Evolutionary conservation across 1,140 invertebrate species (phyloP), one percentile per base, ranked within the genome.

Genomic region (Rhyzopertha dominica): DNA sequence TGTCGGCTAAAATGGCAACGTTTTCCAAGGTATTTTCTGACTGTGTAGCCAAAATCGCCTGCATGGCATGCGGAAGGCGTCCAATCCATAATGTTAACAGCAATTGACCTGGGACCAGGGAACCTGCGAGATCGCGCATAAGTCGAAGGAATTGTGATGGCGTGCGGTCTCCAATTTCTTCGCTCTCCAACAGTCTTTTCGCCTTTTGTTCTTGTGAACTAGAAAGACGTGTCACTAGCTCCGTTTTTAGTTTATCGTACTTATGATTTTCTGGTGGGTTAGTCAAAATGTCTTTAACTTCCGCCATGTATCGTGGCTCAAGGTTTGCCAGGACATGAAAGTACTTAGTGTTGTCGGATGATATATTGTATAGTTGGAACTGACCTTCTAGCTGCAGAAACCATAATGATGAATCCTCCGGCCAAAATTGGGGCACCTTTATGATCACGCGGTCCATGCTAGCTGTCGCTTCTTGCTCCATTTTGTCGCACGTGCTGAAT

Each of bases 1-100:
- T 56, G 49, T 65, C 66, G 51, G 70, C 68, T 47, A 70, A 60
- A 54, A 54, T 58, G 38, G 58, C 63, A 49, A 68, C 58, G 12
- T 30, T 19, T 10, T 54, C 46, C 2, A 58, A 38, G 1, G 24
- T 9, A 2, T 25, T 26, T 16, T 50, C 48, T 13, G 1, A 7
- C 24, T 51, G 47, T 2, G 56, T 34, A 1, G 48, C 51, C 12
- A 54, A 16, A 3, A 57, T 43, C 2, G 40, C 28, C 20, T 50
- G 50, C 24, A 50, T 49, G 1, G 17, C 22, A 8, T 19, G 17
- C 2, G 58, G 52, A 1, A 58, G 34, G 8, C 52, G 47, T 1
- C 38, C 30, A 0, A 43, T 16, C 51, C 53, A 57, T 5, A 59
- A 22, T 1, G 41, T 46, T 20, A 43, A 25, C 1, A 61, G 13